Conservation (phyloP, 2,797 vertebrate species). For the Esox masquinongy region DNA sequence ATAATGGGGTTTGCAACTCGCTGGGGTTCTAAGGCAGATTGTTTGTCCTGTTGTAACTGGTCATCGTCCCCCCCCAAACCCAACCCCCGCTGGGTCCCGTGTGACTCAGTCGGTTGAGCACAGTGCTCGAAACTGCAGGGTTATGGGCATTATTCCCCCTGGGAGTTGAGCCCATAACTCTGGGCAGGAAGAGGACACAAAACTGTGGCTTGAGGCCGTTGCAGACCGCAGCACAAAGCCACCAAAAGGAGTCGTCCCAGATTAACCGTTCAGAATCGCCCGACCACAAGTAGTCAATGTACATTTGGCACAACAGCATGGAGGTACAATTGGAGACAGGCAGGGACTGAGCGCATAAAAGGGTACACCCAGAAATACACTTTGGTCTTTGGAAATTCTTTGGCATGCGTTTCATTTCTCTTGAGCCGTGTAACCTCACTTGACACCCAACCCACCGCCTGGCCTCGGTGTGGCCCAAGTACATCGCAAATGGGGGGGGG, state of each 20-base stretch:
- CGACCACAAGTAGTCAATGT: no score
- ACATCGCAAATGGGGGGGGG: no score
- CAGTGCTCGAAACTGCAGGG: not conserved
- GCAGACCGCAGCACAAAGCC: conserved; percentile 1
- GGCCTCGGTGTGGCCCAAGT: not conserved
- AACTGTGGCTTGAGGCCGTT: not conserved
- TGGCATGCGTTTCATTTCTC: not conserved
- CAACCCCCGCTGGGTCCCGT: no score
- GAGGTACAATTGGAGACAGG: not conserved
- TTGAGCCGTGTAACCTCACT: not conserved
- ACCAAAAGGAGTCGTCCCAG: not conserved
- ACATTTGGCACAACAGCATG: no score
- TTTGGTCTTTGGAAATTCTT: not conserved
- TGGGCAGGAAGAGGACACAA: not conserved
- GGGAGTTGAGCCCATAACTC: no score
- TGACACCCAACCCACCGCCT: not conserved
- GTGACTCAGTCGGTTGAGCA: no score
- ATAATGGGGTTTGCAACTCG: not conserved
- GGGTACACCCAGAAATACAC: not conserved
- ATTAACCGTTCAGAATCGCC: not conserved
- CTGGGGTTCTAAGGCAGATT: not conserved
- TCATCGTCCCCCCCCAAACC: not conserved
- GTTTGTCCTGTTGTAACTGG: not conserved
- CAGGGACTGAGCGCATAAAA: not conserved
- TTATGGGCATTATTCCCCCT: not conserved